phyloP scores from a whole-genome alignment of 2,888 invertebrate species.

The Autographa pulchrina region DNA sequence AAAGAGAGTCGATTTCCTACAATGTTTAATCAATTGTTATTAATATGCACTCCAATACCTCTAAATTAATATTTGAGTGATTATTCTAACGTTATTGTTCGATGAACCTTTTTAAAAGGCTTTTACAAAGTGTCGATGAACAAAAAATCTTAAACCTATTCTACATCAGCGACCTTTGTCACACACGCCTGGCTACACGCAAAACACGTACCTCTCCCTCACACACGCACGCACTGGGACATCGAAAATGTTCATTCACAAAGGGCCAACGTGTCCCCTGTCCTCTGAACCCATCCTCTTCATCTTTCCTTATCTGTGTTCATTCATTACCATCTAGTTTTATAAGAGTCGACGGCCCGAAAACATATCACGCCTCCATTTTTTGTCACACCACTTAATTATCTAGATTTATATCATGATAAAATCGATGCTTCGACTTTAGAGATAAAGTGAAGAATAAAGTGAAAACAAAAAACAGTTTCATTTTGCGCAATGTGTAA shows the following conservation, averaged over 20 bases:
- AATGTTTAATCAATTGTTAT: slow-evolving; percentile 8
- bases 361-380: slow-evolving; percentile 87
- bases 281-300: slow-evolving; percentile 81
- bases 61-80: slow-evolving; percentile 33
- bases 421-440: slow-evolving; percentile 76
- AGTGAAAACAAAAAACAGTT: slow-evolving; percentile 55
- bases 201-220: slow-evolving; percentile 69
- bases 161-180: slow-evolving; percentile 66
- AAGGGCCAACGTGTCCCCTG: slow-evolving; percentile 80
- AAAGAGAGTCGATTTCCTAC: not conserved
- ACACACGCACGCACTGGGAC: slow-evolving; percentile 59
- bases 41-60: slow-evolving; percentile 5
- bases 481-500: slow-evolving; percentile 23
- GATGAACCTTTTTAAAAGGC: slow-evolving; percentile 48
- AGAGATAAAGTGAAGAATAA: slow-evolving; percentile 69
- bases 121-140: slow-evolving; percentile 52
- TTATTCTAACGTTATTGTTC: slow-evolving; percentile 15
- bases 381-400: slow-evolving; percentile 89
- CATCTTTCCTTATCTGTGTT: slow-evolving; percentile 85
- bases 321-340: slow-evolving; percentile 89
- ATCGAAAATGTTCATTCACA: slow-evolving; percentile 80
- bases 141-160: slow-evolving; percentile 61
- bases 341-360: slow-evolving; percentile 87
- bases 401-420: slow-evolving; percentile 88
- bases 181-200: slow-evolving; percentile 66